Evolutionary conservation across 2,888 invertebrate genomes (phyloP).

Genomic region (Yponomeuta sedellus): DNA sequence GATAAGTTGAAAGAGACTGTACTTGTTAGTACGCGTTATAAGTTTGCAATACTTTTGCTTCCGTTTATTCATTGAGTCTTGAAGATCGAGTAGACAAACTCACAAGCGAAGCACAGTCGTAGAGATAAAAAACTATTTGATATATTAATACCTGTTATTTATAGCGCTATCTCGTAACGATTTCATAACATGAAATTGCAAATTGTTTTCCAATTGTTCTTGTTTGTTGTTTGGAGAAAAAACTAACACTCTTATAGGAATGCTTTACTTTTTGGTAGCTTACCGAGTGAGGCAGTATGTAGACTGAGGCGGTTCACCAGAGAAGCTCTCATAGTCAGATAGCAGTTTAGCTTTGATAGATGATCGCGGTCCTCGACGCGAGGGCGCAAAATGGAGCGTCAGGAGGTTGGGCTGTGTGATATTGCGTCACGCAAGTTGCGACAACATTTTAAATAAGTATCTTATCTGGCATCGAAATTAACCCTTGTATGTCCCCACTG

Average conservation of each 20-base stretch:
- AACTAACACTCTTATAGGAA: neutral
- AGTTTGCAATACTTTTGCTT: no score
- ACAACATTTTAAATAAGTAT: no score
- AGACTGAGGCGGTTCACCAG: neutral
- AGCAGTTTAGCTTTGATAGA: constrained; percentile 3
- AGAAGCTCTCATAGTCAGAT: neutral
- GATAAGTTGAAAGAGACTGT: no score
- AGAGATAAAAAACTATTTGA: no score
- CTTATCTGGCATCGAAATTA: no score
- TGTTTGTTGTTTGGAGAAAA: neutral
- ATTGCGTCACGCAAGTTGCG: no score
- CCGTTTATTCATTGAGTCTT: no score
- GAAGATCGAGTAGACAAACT: no score
- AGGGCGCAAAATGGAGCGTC: neutral
- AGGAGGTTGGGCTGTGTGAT: neutral
- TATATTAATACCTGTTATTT: neutral
- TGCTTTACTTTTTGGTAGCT: neutral
- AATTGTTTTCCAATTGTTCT: neutral
- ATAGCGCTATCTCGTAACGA: neutral
- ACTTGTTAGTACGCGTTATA: no score
- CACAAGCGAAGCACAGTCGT: no score
- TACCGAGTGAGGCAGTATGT: neutral
- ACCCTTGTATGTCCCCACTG: no score
- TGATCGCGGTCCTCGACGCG: neutral
- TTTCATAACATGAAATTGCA: neutral